Base-by-base conservation (phyloP, 2,888 invertebrate species). In the Acronicta alni region DNA sequence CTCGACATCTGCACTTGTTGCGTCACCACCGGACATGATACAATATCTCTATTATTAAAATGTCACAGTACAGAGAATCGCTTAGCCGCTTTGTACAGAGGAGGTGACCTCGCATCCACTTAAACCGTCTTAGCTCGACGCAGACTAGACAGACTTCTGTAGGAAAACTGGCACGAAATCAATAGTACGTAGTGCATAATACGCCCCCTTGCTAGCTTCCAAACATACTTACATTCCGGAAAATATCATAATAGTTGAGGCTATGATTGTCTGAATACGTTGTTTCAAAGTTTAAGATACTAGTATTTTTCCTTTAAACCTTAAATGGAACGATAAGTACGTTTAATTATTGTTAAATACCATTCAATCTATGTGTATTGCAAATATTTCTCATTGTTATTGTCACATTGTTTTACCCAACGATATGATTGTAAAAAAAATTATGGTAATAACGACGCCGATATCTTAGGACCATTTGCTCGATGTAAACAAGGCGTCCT, bases 401-500 rank as follows among this genome's bases (percentile, higher is more conserved):
- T 60, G 46, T 57, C 48, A 61, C 57, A 48, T 53, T 68, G 53
- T 66, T 62, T 47, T 45, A 43, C 49, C 41, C 35, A 72, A 72
- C 65, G 66, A 68, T 65, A 49, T 35, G 46, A 56, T 64, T 69
- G 57, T 60, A 67, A 71, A 75, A 69, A 68, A 67, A 67, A 63
- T 76, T 2, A 35, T 35, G 35, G 73, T 71, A 79, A 76, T 32
- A 77, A 77, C 62, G 71, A 67, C 49, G 61, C 57, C 58, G 82
- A 84, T 89, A 87, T 83, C 83, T 80, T 84, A 83, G 84, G 79
- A 81, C 81, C 72, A 80, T 83, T 81, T 81, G 77, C 71, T 81
- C 79, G 82, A 80, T 58, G 87, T 89, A 90, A 91, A 92, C 89
- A 90, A 76, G 79, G 81, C 82, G 92, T 90, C 92, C 93, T 93